Base-by-base conservation (phyloP, 1,140 invertebrate species). In the Apis dorsata region DNA sequence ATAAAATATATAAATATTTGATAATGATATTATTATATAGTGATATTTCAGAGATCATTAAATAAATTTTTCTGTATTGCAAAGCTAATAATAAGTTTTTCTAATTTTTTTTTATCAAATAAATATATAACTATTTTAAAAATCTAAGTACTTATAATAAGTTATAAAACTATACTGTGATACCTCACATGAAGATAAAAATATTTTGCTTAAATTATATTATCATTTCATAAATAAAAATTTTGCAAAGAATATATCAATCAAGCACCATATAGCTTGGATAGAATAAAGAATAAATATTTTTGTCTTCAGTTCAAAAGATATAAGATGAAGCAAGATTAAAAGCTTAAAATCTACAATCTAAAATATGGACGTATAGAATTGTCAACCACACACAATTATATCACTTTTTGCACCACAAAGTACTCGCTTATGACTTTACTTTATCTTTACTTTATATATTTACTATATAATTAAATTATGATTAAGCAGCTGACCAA, bases 401-500 rank as follows among this genome's bases (percentile, higher is more conserved):
- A 69, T 70, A 75, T 81, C 62, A 76, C 69, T 71, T 68, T 60
- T 86, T 80, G 82, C 87, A 90, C 78, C 81, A 74, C 84, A 74
- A 85, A 90, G 80, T 84, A 86, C 82, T 86, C 4, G 34, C 72
- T 75, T 78, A n/a, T n/a, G 73, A 71, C 71, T 87, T 79, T 75
- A 62, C 65, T 5, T 59, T 81, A 62, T 71, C 19, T 24, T 24
- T 24, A 24, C 24, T 24, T 24, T 24, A 24, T 24, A 24, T 24
- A 24, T 24, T 24, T 24, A 24, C 24, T 24, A 24, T 24, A 59
- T 72, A 72, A 11, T 44, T 84, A 53, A 24, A 53, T 70, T 79
- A 79, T 24, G 74, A 60, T 93, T 93, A 95, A 77, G 95, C 94
- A 2, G 95, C 95, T 17, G 95, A 95, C 96, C 96, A 97, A 91